These are phyloP conservation scores for Molossus molossus DNA, from an alignment of 2,797 vertebrate species.

Conservation along the genomic window DNA sequence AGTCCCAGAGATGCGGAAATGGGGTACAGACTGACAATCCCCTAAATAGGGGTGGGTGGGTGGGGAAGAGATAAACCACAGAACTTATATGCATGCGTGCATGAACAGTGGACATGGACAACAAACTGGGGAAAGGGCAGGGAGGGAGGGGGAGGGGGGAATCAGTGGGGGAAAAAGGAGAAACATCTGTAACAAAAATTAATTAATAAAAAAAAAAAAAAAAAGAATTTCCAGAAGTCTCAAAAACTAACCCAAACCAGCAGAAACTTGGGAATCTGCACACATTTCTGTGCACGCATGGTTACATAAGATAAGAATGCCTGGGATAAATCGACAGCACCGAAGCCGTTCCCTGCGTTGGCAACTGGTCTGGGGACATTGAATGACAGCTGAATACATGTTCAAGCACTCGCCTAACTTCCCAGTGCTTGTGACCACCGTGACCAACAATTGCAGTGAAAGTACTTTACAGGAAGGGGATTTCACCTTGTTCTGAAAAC, in stretches of 20 bases:
- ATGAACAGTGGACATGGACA: too few relatives aligned
- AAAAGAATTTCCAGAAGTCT: not conserved
- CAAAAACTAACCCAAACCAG: not conserved
- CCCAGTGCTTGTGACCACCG: not conserved
- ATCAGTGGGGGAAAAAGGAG: too few relatives aligned
- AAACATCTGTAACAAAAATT: too few relatives aligned
- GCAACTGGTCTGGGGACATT: not conserved
- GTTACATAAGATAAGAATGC: not conserved
- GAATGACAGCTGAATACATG: not conserved
- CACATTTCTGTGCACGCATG: not conserved
- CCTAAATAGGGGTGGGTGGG: too few relatives aligned
- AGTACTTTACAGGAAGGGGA: not conserved
- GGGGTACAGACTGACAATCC: too few relatives aligned
- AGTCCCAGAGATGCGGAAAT: too few relatives aligned
- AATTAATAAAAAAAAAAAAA: too few relatives aligned
- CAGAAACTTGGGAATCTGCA: not conserved
- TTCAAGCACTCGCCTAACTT: not conserved
- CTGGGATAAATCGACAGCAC: too few relatives aligned
- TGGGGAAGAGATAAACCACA: too few relatives aligned
- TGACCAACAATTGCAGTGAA: not conserved
- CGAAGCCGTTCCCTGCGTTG: not conserved
- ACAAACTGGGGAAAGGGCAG: too few relatives aligned
- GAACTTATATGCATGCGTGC: too few relatives aligned
- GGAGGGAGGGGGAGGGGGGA: too few relatives aligned
- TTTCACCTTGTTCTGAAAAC: constrained; percentile 24